Percentiles rank a stretch among this genome's conserved stretches.
Evolutionary conservation across 1,140 invertebrate species (phyloP).

Genomic region (Aleiodes sp.): DNA sequence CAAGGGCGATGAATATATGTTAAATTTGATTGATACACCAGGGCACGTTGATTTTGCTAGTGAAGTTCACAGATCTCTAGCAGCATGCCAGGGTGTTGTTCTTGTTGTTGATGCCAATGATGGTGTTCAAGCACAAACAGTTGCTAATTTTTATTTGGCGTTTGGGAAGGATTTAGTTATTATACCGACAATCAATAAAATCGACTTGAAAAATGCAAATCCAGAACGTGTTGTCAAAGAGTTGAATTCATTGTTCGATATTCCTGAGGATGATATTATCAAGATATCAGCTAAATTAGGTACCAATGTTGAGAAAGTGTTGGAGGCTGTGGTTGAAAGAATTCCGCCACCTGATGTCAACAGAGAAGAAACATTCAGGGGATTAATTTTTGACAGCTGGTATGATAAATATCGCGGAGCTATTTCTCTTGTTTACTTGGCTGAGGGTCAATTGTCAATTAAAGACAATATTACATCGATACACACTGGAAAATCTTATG

Average conservation of each 20-base stretch:
- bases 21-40: slow-evolving; percentile 98
- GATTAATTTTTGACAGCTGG: slow-evolving; percentile 94
- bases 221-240: slow-evolving; percentile 84
- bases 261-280: slow-evolving; percentile 75
- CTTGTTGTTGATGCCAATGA: slow-evolving; percentile 96
- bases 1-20: slow-evolving; percentile 77
- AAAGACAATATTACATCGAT: slow-evolving; percentile 75
- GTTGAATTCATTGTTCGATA: slow-evolving; percentile 85
- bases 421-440: slow-evolving; percentile 81
- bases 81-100: slow-evolving; percentile 94
- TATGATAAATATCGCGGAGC: slow-evolving; percentile 90
- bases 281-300: slow-evolving; percentile 91
- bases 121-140: slow-evolving; percentile 96
- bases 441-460: slow-evolving; percentile 76
- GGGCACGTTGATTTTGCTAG: slow-evolving; percentile 99
- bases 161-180: slow-evolving; percentile 83
- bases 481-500: slow-evolving; percentile 77
- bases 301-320: slow-evolving; percentile 78
- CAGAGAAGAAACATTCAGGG: slow-evolving; percentile 74
- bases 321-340: slow-evolving; percentile 80
- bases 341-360: slow-evolving; percentile 80
- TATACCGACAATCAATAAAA: slow-evolving; percentile 96
- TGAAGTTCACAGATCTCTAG: slow-evolving; percentile 91
- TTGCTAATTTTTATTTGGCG: slow-evolving; percentile 95
- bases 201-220: slow-evolving; percentile 92